These are phyloP conservation scores for Tetragonisca angustula DNA, from an alignment of 2,888 invertebrate genomes.

Conservation along the genomic window DNA sequence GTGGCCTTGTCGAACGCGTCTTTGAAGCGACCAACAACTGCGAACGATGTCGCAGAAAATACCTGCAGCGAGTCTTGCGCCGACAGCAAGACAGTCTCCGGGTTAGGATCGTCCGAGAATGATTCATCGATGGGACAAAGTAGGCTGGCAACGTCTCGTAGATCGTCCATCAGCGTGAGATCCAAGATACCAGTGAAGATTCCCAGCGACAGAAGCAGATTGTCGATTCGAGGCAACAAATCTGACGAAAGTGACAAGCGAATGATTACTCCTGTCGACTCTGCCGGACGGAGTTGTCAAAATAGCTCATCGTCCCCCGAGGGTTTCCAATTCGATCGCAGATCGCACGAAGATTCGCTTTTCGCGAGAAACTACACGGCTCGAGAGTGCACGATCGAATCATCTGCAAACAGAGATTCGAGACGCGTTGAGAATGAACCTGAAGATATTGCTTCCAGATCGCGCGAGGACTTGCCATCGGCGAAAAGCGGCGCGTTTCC, in stretches of 20 bases:
- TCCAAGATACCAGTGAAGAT: constrained; percentile 61
- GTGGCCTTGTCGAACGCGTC: constrained; percentile 69
- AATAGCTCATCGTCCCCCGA: neutral
- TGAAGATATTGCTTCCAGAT: neutral
- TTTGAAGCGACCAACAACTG: constrained; percentile 22
- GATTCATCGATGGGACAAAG: neutral
- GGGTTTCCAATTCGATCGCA: neutral
- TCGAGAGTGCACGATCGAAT: neutral
- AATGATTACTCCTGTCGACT: neutral
- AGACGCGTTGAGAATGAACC: neutral
- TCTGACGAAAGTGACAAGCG: neutral
- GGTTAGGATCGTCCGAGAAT: constrained; percentile 21
- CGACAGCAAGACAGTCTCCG: neutral
- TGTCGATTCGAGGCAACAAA: neutral
- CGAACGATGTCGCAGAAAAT: neutral
- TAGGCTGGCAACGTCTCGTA: neutral
- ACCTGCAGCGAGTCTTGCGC: neutral
- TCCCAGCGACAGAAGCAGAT: neutral
- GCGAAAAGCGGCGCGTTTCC: neutral
- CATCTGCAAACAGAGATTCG: neutral
- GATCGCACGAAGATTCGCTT: neutral
- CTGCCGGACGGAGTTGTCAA: neutral
- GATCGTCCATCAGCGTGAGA: neutral
- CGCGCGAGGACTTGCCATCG: neutral
- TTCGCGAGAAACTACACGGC: neutral